Base-by-base conservation (phyloP, 2,888 invertebrate genomes). In the Drosophila helvetica region DNA sequence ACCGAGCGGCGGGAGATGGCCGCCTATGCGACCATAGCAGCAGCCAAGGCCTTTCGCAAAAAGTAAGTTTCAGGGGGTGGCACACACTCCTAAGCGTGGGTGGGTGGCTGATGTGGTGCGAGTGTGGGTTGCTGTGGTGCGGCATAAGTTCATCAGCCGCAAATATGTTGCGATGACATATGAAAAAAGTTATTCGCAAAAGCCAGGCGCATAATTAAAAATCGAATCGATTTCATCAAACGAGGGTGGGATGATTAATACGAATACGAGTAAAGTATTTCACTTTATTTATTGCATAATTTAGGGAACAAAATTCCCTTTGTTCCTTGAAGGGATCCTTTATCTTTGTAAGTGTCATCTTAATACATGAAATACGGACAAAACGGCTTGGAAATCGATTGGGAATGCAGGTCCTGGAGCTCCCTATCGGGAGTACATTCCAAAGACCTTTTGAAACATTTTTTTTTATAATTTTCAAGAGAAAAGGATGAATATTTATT, bases 1-100 rank as follows among this genome's bases (percentile, higher is more conserved):
- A 85, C 89, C 6, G 88, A 88, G 33, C 76, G 81, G 12, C 79
- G 87, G 59, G 90, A 91, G 47, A 92, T 91, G 91, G 92, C 91
- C 22, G 92, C 92, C 38, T 92, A 87, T 84, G 92, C 92, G 42
- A 89, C 91, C n/a, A 78, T 92, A 42, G 80, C 89, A 33, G 91
- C 92, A 18, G 86, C 92, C 43, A 92, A 92, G 78, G 90, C 90
- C 46, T 91, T 92, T 78, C 90, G 90, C 48, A 90, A 91, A 81
- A 92, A 90, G 92, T 92, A 89, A 92, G 90, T 90, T 25, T 30
- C 42, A 38, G 19, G 25, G n/a, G 46, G 12, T 53, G 12, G 30
- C n/a, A 48, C 43, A 18, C 51, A 6, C 38, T n/a, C 15, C n/a
- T 6, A 38, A 6, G 15, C 2, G 38, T n/a, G 38, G n/a, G 15